Base-by-base conservation (phyloP, 2,888 invertebrate species). In the Clistopyga incitator region DNA sequence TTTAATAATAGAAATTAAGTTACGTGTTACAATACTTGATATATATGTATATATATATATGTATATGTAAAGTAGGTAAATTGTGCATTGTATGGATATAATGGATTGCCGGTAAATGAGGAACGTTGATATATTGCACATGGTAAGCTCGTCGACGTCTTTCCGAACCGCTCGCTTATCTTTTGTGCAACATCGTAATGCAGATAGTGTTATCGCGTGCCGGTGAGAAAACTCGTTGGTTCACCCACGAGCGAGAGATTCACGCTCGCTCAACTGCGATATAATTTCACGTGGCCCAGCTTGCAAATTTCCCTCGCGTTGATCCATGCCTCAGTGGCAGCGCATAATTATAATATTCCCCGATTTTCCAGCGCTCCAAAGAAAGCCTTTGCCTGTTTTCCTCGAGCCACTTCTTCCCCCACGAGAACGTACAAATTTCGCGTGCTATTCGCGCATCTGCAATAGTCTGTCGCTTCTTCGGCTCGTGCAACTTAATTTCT, bases 281-380 rank as follows among this genome's bases (percentile, higher is more conserved):
- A 52, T 75, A 74, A 74, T 74, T 23, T n/a, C 61, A 15, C 50
- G n/a, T 42, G 13, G 56, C 29, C 6, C 18, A 25, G 67, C 18
- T 29, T 56, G 71, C 23, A 64, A 61, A 74, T 77, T 77, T 77
- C 67, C 64, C 67, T 77, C 54, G 8, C 54, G 52, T 42, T 67
- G 56, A 77, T 45, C 76, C 45, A 18, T 67, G 52, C 20, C 25
- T 29, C 10, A 20, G 45, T 25, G 13, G 18, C n/a, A 20, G 67
- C 25, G 20, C 76, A 67, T 67, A 76, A 76, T 67, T 77, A 77
- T 59, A 64, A 75, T 64, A 64, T 20, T 50, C 25, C 25, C 18
- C 20, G 50, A 65, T 75, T 64, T 75, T n/a, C 29, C 25, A 23
- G 18, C 52, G 52, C 68, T 11, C 47, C 29, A 25, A 29, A n/a